phyloP scores from a whole-genome alignment of 1,140 invertebrate species.

The Zophobas atratus region DNA sequence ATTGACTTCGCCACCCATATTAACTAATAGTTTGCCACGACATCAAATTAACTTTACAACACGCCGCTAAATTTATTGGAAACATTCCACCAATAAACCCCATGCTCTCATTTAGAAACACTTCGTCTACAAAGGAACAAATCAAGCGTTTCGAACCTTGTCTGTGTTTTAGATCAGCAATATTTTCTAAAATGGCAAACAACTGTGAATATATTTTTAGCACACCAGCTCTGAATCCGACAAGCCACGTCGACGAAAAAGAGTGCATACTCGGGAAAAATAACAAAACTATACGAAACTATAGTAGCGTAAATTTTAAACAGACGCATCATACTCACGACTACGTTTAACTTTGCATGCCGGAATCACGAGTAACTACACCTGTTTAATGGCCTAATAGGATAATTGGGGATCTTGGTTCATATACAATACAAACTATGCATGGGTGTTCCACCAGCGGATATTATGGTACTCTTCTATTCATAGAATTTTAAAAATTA shows the following conservation, averaged over 20 bases:
- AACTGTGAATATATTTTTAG: too few species aligned
- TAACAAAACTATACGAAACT: too few species aligned
- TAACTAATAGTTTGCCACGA: not conserved
- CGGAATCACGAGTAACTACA: not conserved
- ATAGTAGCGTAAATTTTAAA: too few species aligned
- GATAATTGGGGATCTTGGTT: not conserved
- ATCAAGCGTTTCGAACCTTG: not conserved
- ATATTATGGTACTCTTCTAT: slow-evolving; percentile 24
- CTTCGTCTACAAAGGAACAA: not conserved
- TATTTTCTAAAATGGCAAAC: not conserved
- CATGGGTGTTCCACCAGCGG: not conserved
- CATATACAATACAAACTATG: not conserved
- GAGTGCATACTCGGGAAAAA: too few species aligned
- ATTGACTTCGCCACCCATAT: not conserved
- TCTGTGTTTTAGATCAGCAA: not conserved
- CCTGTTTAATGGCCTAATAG: not conserved
- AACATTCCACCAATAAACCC: not conserved
- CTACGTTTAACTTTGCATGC: not conserved
- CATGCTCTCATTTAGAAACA: not conserved
- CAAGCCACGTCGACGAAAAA: too few species aligned
- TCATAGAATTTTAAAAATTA: slow-evolving; percentile 21
- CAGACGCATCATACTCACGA: too few species aligned
- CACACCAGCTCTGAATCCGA: too few species aligned
- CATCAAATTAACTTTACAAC: slow-evolving; percentile 11
- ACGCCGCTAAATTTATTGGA: not conserved